Base-by-base conservation (phyloP, 2,888 invertebrate species). In the Brachypterus glaber region DNA sequence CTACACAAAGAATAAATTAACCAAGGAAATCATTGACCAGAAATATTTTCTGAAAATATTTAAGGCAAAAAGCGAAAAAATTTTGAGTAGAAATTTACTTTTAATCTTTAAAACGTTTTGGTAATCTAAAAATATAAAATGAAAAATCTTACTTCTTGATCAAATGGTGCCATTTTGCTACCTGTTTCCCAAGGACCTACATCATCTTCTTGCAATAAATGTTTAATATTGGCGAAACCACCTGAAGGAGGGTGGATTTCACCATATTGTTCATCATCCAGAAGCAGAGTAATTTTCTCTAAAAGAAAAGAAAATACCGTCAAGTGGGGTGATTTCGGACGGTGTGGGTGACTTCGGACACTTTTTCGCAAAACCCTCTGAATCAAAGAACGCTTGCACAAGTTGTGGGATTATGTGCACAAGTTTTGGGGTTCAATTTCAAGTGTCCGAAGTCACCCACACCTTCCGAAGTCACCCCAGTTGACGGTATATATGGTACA, bases 131-230 rank as follows among this genome's bases (percentile, higher is more conserved):
- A 39, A 8, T 4, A 7, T n/a, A 15, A 8, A 9, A 5, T 27
- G 12, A 27, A 11, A 11, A 5, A 11, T 27, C 7, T 27, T 11
- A 80, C 83, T 70, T 82, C 72, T 57, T 78, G 73, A 61, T 87
- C 83, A 51, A 86, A 85, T 0, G 86, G 86, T 2, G 84, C 80
- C 64, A 82, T 72, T 29, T 58, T 50, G 26, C 63, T 66, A 13
- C 76, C 73, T 39, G 60, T 67, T 15, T 64, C 66, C 83, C 83
- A 84, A 17, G 67, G 68, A 0, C 66, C 49, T 0, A 71, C 69
- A 5, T 72, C 58, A 1, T 67, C 55, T 12, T 66, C 39, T 39
- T 42, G 44, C 16, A 60, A 39, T 32, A 36, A 45, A 12, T 47
- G 34, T 18, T 47, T 54, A 3, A 56, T 58, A 21, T 21, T 21